Conservation (phyloP, 2,888 invertebrate genomes). For the Ormia ochracea region DNA sequence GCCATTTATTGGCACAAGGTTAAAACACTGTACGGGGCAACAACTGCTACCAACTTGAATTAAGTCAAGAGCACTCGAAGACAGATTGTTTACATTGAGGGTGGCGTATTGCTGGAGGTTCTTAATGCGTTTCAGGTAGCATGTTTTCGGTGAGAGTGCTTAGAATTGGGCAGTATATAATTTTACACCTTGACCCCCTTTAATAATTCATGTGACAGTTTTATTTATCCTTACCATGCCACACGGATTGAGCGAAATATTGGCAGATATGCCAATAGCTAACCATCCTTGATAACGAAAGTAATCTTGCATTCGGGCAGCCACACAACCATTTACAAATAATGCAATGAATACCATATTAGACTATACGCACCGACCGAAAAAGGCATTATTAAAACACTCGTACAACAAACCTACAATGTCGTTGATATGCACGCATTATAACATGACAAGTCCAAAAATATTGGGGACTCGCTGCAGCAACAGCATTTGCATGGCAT, state of each 20-base stretch:
- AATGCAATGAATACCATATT: not conserved
- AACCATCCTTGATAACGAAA: slow-evolving; percentile 26
- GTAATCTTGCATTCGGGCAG: not conserved
- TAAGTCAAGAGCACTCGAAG: not conserved
- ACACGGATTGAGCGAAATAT: slow-evolving; percentile 58
- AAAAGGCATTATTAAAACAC: slow-evolving; percentile 25
- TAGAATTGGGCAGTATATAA: slow-evolving; percentile 46
- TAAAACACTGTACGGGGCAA: not conserved
- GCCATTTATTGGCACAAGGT: not conserved
- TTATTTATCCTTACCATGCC: slow-evolving; percentile 59
- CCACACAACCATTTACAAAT: not conserved
- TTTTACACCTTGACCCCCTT: slow-evolving; percentile 58
- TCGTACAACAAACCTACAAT: too few species aligned
- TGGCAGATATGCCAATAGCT: slow-evolving; percentile 35
- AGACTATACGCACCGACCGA: slow-evolving; percentile 17
- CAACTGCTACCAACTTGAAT: not conserved
- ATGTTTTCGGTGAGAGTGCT: slow-evolving; percentile 36
- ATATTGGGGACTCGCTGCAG: not conserved
- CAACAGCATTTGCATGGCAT: too few species aligned
- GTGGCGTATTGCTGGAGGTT: not conserved
- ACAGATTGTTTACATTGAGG: not conserved
- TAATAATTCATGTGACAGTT: slow-evolving; percentile 55
- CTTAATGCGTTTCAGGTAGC: not conserved
- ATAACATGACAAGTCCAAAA: not conserved
- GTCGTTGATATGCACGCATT: too few species aligned